Percentiles rank a stretch among this genome's conserved stretches.
phyloP scores from a whole-genome alignment of 2,113 vertebrate genomes.

The Callithrix jacchus region DNA sequence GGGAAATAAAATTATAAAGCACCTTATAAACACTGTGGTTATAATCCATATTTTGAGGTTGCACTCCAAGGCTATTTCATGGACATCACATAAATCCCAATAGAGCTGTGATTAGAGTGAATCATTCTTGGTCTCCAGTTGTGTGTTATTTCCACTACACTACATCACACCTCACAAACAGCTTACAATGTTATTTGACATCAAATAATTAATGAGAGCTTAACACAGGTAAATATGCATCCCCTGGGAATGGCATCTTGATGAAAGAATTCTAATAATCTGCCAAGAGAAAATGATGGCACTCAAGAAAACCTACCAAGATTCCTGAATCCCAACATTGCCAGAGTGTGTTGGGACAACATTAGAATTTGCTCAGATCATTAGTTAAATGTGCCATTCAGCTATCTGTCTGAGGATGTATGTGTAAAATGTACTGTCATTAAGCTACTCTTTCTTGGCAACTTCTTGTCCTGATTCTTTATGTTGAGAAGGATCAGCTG shows the following conservation, averaged over 20 bases:
- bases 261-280: not conserved
- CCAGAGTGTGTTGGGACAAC: accelerated
- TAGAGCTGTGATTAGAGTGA: not conserved
- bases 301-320: too few relatives aligned
- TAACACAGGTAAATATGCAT: not conserved
- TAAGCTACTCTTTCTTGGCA: not conserved
- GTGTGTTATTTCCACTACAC: not conserved
- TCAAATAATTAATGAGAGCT: not conserved
- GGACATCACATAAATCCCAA: too few relatives aligned
- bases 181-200: not conserved
- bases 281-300: too few relatives aligned
- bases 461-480: not conserved
- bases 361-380: not conserved
- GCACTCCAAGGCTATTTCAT: accelerated
- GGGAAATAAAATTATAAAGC: not conserved
- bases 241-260: not conserved
- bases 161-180: not conserved
- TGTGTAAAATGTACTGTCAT: not conserved
- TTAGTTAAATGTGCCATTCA: not conserved
- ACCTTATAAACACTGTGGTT: accelerated
- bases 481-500: not conserved
- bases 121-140: not conserved
- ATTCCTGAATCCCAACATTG: too few relatives aligned
- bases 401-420: not conserved
- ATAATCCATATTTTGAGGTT: not conserved